Evolutionary conservation across 2,113 vertebrate genomes (phyloP), one percentile per base, ranked within the genome.

Genomic region (Lagopus muta): DNA sequence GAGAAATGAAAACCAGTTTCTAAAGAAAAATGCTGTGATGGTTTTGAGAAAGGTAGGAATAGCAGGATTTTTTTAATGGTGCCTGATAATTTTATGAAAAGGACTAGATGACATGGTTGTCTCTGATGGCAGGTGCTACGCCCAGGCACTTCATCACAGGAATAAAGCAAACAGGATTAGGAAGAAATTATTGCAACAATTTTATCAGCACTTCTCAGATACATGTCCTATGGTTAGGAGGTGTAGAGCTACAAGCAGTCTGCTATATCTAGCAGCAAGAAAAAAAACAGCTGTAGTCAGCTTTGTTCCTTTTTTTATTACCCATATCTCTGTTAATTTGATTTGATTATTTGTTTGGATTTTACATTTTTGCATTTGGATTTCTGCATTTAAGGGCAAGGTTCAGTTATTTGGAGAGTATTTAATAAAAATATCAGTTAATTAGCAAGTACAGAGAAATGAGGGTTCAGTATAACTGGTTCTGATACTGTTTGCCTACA

Each of bases 111-210:
- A 52, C 79, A 83, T 52, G 60, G 55, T 86, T 91, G 67, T 95
- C 82, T 93, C 42, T 90, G 73, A 86, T 71, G 60, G 32, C 79
- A 95, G 79, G 55, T 91, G 67, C 47, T 86, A 40, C 38, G 74
- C 66, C 36, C 21, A 94, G 36, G 36, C n/a, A 0, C 36, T 54
- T 95, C 54, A 80, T 88, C 40, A 70, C 0, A 91, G n/a, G 47
- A 95, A 95, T 55, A 96, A 94, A 91, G 19, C 19, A 88, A 95
- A 93, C 8, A 83, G 60, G 64, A 96, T 94, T 95, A 93, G 24
- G 21, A 80, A 66, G 47, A 95, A 91, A 94, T 38, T 66, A 64
- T 34, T 91, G 25, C 38, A 71, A 14, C 67, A 94, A 95, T 83
- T 72, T 93, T 94, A 76, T 95, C 90, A 91, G 25, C 27, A 47